Base-by-base conservation (phyloP, 2,888 invertebrate genomes). In the Eristalis pertinax region DNA sequence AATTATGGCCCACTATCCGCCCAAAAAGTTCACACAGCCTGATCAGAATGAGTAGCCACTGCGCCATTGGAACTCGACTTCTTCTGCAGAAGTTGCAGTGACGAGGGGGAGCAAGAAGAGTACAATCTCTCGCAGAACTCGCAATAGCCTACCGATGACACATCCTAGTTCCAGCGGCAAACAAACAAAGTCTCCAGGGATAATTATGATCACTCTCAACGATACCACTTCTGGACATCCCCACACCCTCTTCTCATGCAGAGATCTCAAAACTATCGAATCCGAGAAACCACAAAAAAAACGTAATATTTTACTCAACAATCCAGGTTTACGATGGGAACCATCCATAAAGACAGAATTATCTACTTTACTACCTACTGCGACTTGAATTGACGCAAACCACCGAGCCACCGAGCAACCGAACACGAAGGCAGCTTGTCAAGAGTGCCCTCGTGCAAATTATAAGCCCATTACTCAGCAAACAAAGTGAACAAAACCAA, bases 391-490 rank as follows among this genome's bases (percentile, higher is more conserved):
- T 32, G 50, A 22, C 35, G 58, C 32, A 60, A 65, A 65, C 22
- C 13, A 26, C 29, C 29, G 5, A 29, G 29, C 29, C 29, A 32
- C 10, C 8, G 8, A 32, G 32, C 38, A 8, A 26, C 5, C 8
- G 56, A 19, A 19, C 50, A 56, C 19, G 19, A 26, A 24, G 29
- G 64, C 41, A 75, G 29, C 63, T 64, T 24, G 74, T 63, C 75
- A 69, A 75, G 68, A 75, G 81, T 58, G 63, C 72, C 26, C 82
- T 76, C 82, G 75, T 82, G 76, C 70, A 82, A 76, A 72, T 70
- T 82, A 76, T 82, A 82, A 76, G 76, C 67, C 76, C 76, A 82
- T 82, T 82, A 82, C 65, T 62, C n/a, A 22, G 62, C 60, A 58
- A 68, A 75, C 38, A 68, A 67, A 60, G 60, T 19, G 50, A 50